phyloP scores from a whole-genome alignment of 2,113 vertebrate genomes.

The Sigmodon hispidus region DNA sequence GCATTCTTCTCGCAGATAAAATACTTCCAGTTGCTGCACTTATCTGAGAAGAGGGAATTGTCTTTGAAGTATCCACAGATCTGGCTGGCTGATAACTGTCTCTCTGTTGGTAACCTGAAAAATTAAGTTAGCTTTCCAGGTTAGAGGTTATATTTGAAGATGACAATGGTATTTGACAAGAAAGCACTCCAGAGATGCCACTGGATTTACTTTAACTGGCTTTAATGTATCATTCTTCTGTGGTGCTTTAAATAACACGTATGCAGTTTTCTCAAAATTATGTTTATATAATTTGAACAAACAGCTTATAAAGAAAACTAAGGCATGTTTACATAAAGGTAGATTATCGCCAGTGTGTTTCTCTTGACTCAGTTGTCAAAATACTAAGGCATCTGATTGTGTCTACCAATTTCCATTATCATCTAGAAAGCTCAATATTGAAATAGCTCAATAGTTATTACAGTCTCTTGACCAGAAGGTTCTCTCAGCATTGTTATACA shows the following conservation, averaged over 20 bases:
- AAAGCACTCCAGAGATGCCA: not conserved
- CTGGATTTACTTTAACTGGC: not conserved
- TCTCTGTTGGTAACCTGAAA: not conserved
- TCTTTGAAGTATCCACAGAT: constrained; percentile 53
- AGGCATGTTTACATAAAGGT: not conserved
- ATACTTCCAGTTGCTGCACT: constrained; percentile 45
- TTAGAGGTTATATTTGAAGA: not conserved
- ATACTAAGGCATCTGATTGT: not conserved
- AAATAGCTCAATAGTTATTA: not conserved
- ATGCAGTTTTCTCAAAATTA: not conserved
- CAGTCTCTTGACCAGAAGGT: not conserved
- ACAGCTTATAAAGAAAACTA: not conserved
- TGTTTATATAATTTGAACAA: not conserved
- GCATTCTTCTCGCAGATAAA: constrained; percentile 71
- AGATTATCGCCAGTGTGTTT: not conserved
- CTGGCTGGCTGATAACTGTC: not conserved
- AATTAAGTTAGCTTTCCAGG: not conserved
- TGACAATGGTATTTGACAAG: not conserved
- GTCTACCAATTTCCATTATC: not conserved
- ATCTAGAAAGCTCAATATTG: not conserved
- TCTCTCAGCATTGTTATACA: not conserved
- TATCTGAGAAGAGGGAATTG: not conserved
- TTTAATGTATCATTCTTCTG: not conserved
- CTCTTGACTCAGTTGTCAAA: constrained; percentile 32
- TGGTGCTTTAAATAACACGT: not conserved